Conservation (phyloP, 2,797 vertebrate species). For the Alca torda region DNA sequence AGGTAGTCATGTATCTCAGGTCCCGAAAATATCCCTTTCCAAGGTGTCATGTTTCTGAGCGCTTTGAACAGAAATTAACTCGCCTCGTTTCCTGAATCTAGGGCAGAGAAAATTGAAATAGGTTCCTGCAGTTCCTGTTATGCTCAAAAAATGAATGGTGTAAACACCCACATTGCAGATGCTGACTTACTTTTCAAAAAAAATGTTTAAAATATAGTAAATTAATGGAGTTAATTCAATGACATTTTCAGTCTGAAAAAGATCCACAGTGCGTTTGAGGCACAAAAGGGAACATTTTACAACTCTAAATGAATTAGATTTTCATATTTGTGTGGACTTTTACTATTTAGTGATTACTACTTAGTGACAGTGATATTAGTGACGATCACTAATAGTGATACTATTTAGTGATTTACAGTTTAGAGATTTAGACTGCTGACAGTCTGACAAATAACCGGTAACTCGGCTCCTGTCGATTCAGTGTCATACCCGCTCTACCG, state of each 20-base stretch:
- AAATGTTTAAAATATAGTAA: background rate
- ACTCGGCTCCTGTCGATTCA: background rate
- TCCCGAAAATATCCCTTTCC: background rate
- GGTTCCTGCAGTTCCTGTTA: conserved; percentile 8
- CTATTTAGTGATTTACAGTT: too few species aligned
- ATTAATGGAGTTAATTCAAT: background rate
- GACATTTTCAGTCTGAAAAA: background rate
- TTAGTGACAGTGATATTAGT: too few species aligned
- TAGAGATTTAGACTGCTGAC: background rate
- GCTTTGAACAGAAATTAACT: background rate
- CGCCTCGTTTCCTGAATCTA: conserved; percentile 20
- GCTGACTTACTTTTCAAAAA: background rate
- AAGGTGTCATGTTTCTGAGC: background rate
- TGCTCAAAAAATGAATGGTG: background rate
- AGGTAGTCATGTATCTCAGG: background rate
- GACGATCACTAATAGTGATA: too few species aligned
- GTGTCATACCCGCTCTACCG: background rate
- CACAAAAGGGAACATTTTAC: background rate
- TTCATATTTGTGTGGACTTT: background rate
- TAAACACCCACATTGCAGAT: conserved; percentile 46
- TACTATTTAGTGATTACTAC: background rate
- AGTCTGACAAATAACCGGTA: background rate
- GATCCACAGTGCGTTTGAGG: background rate
- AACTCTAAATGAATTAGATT: background rate
- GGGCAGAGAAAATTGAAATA: conserved; percentile 40